Evolutionary conservation across 2,797 vertebrate genomes (phyloP), one percentile per base, ranked within the genome.

Genomic region (Iguana delicatissima): DNA sequence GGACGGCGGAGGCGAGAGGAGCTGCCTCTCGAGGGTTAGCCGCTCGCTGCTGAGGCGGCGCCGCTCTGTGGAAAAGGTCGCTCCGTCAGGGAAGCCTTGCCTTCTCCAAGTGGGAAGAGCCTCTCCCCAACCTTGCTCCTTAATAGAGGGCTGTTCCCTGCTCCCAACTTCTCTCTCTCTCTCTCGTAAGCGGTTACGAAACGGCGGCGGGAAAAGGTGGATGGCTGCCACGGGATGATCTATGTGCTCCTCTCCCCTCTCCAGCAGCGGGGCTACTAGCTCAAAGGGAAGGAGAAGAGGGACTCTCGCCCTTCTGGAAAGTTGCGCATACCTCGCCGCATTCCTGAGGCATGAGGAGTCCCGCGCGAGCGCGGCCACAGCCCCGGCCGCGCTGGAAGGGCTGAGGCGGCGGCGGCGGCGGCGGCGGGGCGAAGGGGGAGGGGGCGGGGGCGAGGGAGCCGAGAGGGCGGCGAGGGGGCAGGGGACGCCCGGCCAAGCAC

Each of bases 121-220:
- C 97, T 98, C 97, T 97, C 96, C 97, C 95, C 97, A 95, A 96
- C 95, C 97, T n/a, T 95, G 98, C 98, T 98, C 97, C 98, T 99
- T 99, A 99, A 99, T 96, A 26, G 64, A 29, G 98, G 98, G 98
- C 98, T 98, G 98, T 98, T 98, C 98, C 98, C 97, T 97, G 93
- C 97, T 95, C 97, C 98, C 97, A 90, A 85, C 55, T 96, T 6
- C 20, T 26, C 14, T n/a, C 29, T n/a, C 29, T n/a, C 35, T 93
- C 95, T 93, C 97, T 97, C 97, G 97, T 97, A 97, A 96, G 98
- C 96, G 96, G 97, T 98, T 98, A 98, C 98, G 98, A 98, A 98
- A 98, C 97, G 96, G 96, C 96, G 67, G 67, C 8, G 80, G 76
- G 84, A 50, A 96, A 97, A 97, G 97, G 97, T 98, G 98, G 97